These are phyloP conservation scores for Lerista edwardsae DNA, from an alignment of 2,797 vertebrate species.

Conservation along the genomic window DNA sequence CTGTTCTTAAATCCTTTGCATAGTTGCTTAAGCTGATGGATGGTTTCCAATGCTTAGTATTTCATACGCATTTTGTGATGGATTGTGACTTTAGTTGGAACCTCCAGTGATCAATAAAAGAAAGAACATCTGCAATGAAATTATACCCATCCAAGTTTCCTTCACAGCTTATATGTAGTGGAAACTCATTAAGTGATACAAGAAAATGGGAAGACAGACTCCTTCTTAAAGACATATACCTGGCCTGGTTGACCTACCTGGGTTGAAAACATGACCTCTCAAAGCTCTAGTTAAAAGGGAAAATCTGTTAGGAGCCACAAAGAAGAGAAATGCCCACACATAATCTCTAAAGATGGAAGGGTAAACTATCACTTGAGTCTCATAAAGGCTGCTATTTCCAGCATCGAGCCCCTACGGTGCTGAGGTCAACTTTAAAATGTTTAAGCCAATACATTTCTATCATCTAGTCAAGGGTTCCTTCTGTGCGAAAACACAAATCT, in stretches of 20 bases:
- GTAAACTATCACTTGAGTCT: slow-evolving; percentile 44
- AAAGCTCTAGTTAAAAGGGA: slow-evolving; percentile 50
- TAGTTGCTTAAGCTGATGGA: slow-evolving; percentile 14
- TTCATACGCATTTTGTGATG: slow-evolving; percentile 50
- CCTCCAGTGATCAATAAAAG: background rate
- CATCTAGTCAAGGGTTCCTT: slow-evolving; percentile 28
- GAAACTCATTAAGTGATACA: slow-evolving; percentile 28
- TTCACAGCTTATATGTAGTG: slow-evolving; percentile 40
- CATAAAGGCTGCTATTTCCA: slow-evolving; percentile 46
- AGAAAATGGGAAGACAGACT: slow-evolving; percentile 12
- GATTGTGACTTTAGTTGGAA: slow-evolving; percentile 26
- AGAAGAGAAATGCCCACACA: background rate
- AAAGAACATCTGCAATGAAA: slow-evolving; percentile 23
- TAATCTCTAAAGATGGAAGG: slow-evolving; percentile 23
- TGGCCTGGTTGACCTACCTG: slow-evolving; percentile 26
- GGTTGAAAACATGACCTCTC: slow-evolving; percentile 25
- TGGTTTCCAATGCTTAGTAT: slow-evolving; percentile 41
- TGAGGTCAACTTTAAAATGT: slow-evolving; percentile 50
- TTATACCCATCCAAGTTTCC: slow-evolving; percentile 16
- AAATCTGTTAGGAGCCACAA: slow-evolving; percentile 17
- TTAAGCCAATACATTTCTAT: slow-evolving; percentile 57
- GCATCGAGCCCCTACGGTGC: slow-evolving; percentile 14
- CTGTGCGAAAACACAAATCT: slow-evolving; percentile 38
- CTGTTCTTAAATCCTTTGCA: slow-evolving; percentile 38
- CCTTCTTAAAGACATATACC: slow-evolving; percentile 17